phyloP scores from a whole-genome alignment of 2,797 vertebrate genomes.

The Trachurus trachurus region DNA sequence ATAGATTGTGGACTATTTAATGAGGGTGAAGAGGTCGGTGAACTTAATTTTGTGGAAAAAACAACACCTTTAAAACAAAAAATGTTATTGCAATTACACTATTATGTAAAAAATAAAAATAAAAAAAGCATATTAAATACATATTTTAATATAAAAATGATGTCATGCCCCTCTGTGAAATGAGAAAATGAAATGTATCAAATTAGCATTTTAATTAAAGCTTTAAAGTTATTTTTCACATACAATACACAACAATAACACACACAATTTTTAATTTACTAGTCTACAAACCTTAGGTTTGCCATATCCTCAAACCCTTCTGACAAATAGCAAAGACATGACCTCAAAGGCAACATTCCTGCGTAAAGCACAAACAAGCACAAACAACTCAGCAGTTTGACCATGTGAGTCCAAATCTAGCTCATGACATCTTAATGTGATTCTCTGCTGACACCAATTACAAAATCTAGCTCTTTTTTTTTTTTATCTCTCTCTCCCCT shows the following conservation, averaged over 20 bases:
- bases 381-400: conserved; percentile 52
- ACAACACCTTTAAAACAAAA: no score
- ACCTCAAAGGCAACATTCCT: conserved; percentile 13
- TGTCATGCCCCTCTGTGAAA: not conserved
- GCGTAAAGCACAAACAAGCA: conserved; percentile 31
- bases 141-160: not conserved
- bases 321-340: conserved; percentile 19
- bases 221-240: no score
- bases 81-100: no score
- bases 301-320: conserved; percentile 11
- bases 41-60: not conserved
- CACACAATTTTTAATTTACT: not conserved
- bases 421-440: conserved; percentile 60
- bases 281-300: conserved; percentile 1
- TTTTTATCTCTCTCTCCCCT: no score
- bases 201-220: not conserved
- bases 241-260: no score
- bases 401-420: conserved; percentile 51
- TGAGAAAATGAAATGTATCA: not conserved
- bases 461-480: conserved; percentile 16
- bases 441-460: conserved; percentile 44
- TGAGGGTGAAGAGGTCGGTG: not conserved
- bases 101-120: not conserved
- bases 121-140: no score
- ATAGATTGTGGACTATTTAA: not conserved